Evolutionary conservation across 1,140 invertebrate species (phyloP).

Genomic region (Pararge aegeria): DNA sequence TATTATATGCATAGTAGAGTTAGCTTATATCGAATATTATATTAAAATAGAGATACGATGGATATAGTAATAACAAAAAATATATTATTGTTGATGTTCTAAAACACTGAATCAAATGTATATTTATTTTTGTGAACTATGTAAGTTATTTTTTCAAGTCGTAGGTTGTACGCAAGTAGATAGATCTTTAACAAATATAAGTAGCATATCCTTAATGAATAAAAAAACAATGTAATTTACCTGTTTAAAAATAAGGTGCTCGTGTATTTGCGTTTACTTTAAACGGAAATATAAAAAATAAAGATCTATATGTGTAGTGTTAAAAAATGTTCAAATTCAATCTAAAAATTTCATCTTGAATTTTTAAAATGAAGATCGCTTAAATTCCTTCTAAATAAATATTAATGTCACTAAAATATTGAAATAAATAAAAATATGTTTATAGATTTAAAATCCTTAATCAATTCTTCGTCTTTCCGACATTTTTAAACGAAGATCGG

Average conservation of each 20-base stretch:
- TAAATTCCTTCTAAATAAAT: background rate
- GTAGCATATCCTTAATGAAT: conserved; percentile 19
- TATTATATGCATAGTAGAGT: too few relatives aligned
- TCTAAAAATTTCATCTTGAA: background rate
- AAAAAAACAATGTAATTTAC: background rate
- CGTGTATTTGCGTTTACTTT: too few relatives aligned
- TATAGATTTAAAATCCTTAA: background rate
- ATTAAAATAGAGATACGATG: conserved; percentile 12
- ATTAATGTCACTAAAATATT: background rate
- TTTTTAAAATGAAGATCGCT: background rate
- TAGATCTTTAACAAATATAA: conserved; percentile 22
- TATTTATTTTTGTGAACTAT: conserved; percentile 34
- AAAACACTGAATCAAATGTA: conserved; percentile 18
- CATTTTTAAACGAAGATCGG: background rate
- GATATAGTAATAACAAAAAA: conserved; percentile 3
- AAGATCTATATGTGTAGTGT: background rate
- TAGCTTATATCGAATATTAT: conserved; percentile 22
- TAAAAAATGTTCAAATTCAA: background rate
- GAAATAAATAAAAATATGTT: conserved; percentile 1
- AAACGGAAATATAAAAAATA: background rate
- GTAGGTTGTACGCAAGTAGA: conserved; percentile 17
- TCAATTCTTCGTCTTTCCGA: background rate
- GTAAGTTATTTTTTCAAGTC: conserved; percentile 33
- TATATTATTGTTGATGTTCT: conserved; percentile 26
- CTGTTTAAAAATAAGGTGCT: background rate